Conservation (phyloP, 2,797 vertebrate genomes). For the Mallotus villosus region DNA sequence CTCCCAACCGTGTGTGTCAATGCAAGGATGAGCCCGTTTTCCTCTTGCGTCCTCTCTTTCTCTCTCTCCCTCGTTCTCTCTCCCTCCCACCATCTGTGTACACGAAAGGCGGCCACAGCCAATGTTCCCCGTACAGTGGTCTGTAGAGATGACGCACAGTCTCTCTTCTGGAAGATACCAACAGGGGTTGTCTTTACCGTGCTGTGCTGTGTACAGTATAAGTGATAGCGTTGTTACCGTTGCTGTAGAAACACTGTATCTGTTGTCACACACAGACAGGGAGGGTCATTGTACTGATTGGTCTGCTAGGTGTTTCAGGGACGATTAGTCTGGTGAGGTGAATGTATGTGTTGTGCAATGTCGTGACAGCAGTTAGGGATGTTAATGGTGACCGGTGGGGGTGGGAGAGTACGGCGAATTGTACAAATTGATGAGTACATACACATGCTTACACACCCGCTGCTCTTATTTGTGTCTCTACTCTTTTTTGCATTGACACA, state of each 20-base stretch:
- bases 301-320: not conserved
- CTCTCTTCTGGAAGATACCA: no score
- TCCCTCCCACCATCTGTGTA: constrained; percentile 12
- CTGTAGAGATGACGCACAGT: no score
- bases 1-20: constrained; percentile 56
- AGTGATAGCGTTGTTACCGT: no score
- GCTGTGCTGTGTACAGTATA: no score
- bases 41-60: not conserved
- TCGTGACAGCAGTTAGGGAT: constrained; percentile 21
- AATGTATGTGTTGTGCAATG: not conserved
- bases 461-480: constrained; percentile 44
- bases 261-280: no score
- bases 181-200: no score
- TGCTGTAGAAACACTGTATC: no score
- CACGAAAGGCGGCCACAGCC: not conserved
- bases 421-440: constrained; percentile 15
- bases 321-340: not conserved
- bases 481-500: constrained; percentile 28
- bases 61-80: not conserved
- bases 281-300: no score
- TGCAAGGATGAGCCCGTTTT: constrained; percentile 39
- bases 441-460: constrained; percentile 16
- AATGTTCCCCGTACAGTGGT: not conserved
- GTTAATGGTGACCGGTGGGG: constrained; percentile 19
- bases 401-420: constrained; percentile 15